Evolutionary conservation across 1,140 invertebrate species (phyloP).

Genomic region (Leptinotarsa undecemlineata): DNA sequence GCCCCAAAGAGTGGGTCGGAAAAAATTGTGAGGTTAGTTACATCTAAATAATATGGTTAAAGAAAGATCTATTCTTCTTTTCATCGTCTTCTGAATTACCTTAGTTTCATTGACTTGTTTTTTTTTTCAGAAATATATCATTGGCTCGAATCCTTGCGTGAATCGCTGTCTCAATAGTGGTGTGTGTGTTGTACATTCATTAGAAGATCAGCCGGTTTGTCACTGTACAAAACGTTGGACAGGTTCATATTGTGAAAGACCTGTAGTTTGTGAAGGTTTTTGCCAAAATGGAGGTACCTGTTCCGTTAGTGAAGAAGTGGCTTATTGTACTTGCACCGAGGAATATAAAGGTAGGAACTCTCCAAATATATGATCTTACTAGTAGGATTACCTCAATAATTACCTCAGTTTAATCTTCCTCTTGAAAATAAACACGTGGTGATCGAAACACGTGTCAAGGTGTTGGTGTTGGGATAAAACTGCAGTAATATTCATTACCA

Average conservation of each 20-base stretch:
- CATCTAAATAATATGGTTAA: not conserved
- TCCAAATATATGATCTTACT: no score
- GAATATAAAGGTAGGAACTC: slow-evolving; percentile 29
- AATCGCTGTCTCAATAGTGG: slow-evolving; percentile 63
- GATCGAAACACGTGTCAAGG: no score
- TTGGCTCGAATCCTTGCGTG: slow-evolving; percentile 64
- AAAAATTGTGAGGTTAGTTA: slow-evolving; percentile 57
- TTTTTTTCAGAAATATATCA: slow-evolving; percentile 52
- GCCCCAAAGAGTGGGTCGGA: slow-evolving; percentile 59
- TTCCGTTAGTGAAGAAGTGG: slow-evolving; percentile 53
- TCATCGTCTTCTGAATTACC: no score
- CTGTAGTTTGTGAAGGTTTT: slow-evolving; percentile 59
- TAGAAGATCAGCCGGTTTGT: slow-evolving; percentile 57
- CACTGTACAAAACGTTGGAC: slow-evolving; percentile 64
- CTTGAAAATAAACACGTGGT: no score
- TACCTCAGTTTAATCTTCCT: no score
- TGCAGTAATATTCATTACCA: no score
- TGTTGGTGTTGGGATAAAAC: no score
- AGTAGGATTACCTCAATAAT: no score
- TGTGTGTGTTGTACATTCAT: slow-evolving; percentile 57
- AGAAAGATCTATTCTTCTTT: no score
- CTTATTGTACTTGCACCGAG: slow-evolving; percentile 51
- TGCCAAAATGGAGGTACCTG: slow-evolving; percentile 67
- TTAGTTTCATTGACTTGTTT: slow-evolving; percentile 31
- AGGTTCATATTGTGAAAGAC: slow-evolving; percentile 61